Conservation (phyloP, 2,888 invertebrate genomes). For the Endotricha flammealis region DNA sequence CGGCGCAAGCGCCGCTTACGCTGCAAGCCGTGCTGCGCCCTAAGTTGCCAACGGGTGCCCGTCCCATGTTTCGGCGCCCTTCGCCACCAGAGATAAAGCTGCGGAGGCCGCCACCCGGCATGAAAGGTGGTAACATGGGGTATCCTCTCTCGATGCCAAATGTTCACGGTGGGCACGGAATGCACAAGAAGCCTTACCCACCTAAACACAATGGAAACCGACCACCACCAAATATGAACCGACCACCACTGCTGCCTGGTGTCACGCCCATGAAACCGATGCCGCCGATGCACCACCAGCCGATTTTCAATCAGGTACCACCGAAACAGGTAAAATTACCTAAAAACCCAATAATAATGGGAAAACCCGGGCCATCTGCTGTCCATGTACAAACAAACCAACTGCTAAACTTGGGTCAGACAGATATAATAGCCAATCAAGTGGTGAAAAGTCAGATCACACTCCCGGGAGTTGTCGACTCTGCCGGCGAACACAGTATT, state of each 20-base stretch:
- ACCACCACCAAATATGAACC: slow-evolving; percentile 38
- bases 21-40: slow-evolving; percentile 66
- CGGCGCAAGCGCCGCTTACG: slow-evolving; percentile 61
- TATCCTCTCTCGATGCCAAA: slow-evolving; percentile 60
- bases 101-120: slow-evolving; percentile 49
- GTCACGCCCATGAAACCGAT: slow-evolving; percentile 55
- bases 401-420: slow-evolving; percentile 58
- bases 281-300: slow-evolving; percentile 37
- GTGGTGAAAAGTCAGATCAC: slow-evolving; percentile 69
- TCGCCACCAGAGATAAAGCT: slow-evolving; percentile 66
- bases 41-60: slow-evolving; percentile 38
- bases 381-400: slow-evolving; percentile 37
- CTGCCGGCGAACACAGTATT: slow-evolving; percentile 47
- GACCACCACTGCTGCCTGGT: slow-evolving; percentile 35
- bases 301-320: slow-evolving; percentile 28
- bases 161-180: slow-evolving; percentile 37
- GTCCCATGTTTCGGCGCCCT: slow-evolving; percentile 62
- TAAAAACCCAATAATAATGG: slow-evolving; percentile 42
- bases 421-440: slow-evolving; percentile 62
- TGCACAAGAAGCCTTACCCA: slow-evolving; percentile 42
- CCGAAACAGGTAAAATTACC: slow-evolving; percentile 32
- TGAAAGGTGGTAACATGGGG: slow-evolving; percentile 39
- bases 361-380: slow-evolving; percentile 40
- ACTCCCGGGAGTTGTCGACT: slow-evolving; percentile 51
- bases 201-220: slow-evolving; percentile 39